Base-by-base conservation (phyloP, 2,113 vertebrate genomes). In the Oryzias woworae region DNA sequence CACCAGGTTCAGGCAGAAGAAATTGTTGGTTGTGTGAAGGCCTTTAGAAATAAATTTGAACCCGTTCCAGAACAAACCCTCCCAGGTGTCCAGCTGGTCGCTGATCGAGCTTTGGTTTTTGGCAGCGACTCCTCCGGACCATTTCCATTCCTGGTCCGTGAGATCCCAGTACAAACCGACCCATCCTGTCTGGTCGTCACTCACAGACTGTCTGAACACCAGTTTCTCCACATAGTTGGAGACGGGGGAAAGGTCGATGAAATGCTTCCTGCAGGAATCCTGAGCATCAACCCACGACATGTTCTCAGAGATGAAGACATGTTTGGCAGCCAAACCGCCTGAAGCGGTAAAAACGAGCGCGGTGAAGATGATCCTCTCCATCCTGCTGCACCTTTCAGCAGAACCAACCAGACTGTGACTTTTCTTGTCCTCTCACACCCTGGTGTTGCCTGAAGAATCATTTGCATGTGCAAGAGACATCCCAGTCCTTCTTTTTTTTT, bases 21-120 rank as follows among this genome's bases (percentile, higher is more conserved):
- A 82, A 44, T 0, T 24, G 1, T n/a, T 0, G 0, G 1, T 0
- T 0, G 0, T 0, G 0, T 1, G 0, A 1, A 2, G 36, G 0
- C 0, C 0, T 3, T 5, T 16, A 13, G 3, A 13, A 6, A 3
- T 0, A 36, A 36, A 45, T 12, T 0, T 8, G 15, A 2, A 0
- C 0, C 7, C 26, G 3, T 12, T 53, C 61, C 58, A 61, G 1
- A 10, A 1, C 22, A 14, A 14, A 16, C 22, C 15, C 3, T 4
- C 0, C 1, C 0, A 0, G n/a, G 28, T 4, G n/a, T 64, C 1
- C 18, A 62, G 60, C 43, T 7, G 8, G 7, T 36, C 31, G 7
- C 8, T 36, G 31, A 8, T 6, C 31, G 7, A 0, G 26, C 65
- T 69, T 15, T 6, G 0, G 31, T 60, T 36, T 2, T 36, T 7